A percentile compares a stretch with the other conserved stretches of the same genome.
phyloP scores from a whole-genome alignment of 2,113 vertebrate genomes.

The Barbus barbus region DNA sequence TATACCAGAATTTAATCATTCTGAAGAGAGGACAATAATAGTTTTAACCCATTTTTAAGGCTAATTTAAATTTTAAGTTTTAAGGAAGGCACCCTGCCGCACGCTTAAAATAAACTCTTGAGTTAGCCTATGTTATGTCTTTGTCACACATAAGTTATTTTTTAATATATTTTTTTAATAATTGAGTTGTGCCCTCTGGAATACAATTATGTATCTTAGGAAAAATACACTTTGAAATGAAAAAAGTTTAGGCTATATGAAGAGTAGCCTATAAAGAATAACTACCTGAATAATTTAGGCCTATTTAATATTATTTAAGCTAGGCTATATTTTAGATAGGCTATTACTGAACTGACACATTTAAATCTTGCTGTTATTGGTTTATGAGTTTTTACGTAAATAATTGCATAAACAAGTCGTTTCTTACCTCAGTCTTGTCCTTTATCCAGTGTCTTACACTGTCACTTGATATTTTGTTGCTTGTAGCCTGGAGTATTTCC shows the following conservation, averaged over 20 bases:
- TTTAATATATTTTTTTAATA: too few relatives aligned
- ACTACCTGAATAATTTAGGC: not conserved
- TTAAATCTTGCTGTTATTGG: not conserved
- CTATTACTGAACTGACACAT: not conserved
- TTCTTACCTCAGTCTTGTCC: conserved; percentile 19
- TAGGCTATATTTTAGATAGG: not conserved
- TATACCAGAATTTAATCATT: not conserved
- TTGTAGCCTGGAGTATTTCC: conserved; percentile 29
- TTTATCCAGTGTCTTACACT: not conserved
- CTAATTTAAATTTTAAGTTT: not conserved
- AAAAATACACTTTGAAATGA: not conserved
- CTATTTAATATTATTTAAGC: not conserved
- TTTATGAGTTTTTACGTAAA: not conserved
- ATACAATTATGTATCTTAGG: not conserved
- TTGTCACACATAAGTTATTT: not conserved
- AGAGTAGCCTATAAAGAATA: not conserved
- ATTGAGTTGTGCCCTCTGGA: not conserved
- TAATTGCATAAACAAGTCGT: not conserved
- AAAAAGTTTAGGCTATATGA: not conserved
- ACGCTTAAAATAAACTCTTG: not conserved
- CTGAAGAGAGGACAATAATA: not conserved
- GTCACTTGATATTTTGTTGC: not conserved
- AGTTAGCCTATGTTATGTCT: not conserved
- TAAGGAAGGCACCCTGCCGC: not conserved
- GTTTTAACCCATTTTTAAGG: not conserved